Evolutionary conservation across 2,888 invertebrate genomes (phyloP).

Genomic region (Rotaria macrura): DNA sequence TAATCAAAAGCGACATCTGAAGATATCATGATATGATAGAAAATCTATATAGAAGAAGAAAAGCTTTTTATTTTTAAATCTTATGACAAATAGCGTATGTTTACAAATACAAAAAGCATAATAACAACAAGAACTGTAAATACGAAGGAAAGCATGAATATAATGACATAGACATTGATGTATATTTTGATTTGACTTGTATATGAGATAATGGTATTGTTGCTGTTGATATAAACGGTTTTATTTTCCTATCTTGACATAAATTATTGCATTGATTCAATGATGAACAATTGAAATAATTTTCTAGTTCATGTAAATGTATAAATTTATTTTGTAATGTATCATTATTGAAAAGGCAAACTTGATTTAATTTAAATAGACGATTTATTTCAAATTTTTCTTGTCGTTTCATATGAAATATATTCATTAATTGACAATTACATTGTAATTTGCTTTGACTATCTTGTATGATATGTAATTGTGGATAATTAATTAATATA

Average conservation of each 20-base stretch:
- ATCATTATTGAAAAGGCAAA: not conserved
- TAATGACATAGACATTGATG: not conserved
- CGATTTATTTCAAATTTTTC: not conserved
- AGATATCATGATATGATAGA: too few species aligned
- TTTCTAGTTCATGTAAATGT: not conserved
- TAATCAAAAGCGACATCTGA: too few species aligned
- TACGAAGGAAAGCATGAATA: not conserved
- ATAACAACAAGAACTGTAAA: not conserved
- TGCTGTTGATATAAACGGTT: not conserved
- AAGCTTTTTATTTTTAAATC: not conserved
- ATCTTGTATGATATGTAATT: not conserved
- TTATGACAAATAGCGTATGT: not conserved
- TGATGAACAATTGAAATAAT: not conserved
- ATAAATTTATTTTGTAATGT: not conserved
- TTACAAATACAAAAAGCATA: constrained; percentile 12
- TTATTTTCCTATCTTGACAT: not conserved
- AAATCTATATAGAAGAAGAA: not conserved
- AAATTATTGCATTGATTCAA: not conserved
- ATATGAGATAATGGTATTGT: not conserved
- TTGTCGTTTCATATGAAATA: not conserved
- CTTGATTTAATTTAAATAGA: not conserved
- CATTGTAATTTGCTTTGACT: not conserved
- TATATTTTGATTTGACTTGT: not conserved
- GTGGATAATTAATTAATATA: not conserved
- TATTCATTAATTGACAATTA: not conserved